Conservation (phyloP, 2,113 vertebrate genomes). For the Crotalus viridis region DNA sequence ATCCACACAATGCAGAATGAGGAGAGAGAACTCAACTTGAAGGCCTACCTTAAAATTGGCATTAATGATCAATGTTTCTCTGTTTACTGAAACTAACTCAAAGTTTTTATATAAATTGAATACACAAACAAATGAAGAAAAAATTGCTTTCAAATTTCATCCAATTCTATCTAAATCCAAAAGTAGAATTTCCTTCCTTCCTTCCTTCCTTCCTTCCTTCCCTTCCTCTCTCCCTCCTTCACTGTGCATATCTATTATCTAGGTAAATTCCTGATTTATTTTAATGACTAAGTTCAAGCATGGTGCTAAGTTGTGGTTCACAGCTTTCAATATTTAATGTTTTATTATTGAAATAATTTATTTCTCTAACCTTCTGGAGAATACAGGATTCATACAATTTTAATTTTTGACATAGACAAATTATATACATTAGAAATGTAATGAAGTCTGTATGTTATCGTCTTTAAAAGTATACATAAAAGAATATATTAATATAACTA, state of each 20-base stretch:
- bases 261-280: not conserved
- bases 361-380: constrained; percentile 34
- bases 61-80: not conserved
- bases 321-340: constrained; percentile 57
- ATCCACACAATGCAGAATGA: not conserved
- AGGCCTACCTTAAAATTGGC: not conserved
- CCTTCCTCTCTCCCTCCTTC: not conserved
- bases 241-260: not conserved
- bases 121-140: not conserved
- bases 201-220: not conserved
- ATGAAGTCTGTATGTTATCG: rapidly evolving
- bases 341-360: constrained; percentile 49
- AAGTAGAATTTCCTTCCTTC: not conserved
- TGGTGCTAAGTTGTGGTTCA: constrained; percentile 20
- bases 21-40: not conserved
- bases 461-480: not conserved
- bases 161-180: not conserved
- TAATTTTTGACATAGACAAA: constrained; percentile 39
- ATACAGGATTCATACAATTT: constrained; percentile 35
- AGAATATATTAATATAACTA: not conserved
- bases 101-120: not conserved
- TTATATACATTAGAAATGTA: rapidly evolving
- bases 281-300: constrained; percentile 17
- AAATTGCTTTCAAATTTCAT: too few relatives aligned
- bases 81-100: not conserved